Conservation (phyloP, 2,888 invertebrate genomes). For the Nephrotoma appendiculata region DNA sequence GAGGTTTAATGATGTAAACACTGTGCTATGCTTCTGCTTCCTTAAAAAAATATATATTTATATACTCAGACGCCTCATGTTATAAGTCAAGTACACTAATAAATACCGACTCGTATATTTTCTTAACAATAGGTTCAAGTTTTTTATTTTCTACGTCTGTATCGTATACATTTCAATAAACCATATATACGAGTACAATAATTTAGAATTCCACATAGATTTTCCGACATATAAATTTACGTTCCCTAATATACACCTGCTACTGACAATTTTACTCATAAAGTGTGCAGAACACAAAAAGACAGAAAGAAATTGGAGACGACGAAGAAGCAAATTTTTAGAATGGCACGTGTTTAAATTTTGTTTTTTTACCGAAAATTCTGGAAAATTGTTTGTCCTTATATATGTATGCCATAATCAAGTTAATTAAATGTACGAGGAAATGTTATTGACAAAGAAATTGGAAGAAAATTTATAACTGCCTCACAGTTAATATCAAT, state of each 20-base stretch:
- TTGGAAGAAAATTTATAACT: no score
- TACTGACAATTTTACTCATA: background rate
- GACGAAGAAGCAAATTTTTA: background rate
- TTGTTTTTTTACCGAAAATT: background rate
- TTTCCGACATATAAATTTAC: background rate
- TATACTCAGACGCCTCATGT: background rate
- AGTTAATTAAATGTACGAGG: background rate
- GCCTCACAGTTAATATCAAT: no score
- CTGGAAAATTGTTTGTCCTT: background rate
- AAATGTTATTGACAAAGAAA: background rate
- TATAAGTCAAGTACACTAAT: background rate
- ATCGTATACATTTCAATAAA: no score
- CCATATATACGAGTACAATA: no score
- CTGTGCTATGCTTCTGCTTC: no score
- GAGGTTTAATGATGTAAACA: no score
- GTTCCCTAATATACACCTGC: background rate
- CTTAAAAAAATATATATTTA: no score
- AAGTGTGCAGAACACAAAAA: background rate
- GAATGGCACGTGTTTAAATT: background rate
- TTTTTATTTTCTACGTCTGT: background rate
- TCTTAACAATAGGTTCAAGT: background rate
- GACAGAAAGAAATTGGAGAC: background rate
- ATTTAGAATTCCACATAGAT: background rate
- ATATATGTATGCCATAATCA: background rate
- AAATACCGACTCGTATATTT: background rate